These are phyloP conservation scores for Mantis religiosa DNA, from an alignment of 2,888 invertebrate species.

Conservation along the genomic window DNA sequence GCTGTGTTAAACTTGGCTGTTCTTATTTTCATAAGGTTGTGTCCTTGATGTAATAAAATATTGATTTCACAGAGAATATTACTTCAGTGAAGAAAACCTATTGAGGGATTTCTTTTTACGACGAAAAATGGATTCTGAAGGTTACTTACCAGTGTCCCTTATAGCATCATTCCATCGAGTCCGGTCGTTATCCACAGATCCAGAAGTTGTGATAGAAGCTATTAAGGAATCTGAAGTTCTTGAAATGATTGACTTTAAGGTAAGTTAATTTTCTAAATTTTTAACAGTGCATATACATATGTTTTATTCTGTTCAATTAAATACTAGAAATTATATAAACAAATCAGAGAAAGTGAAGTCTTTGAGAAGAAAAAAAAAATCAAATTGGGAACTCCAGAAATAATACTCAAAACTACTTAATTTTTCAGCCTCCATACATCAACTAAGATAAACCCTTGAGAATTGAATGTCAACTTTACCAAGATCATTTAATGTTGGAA, in stretches of 20 bases:
- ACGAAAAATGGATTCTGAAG: constrained; percentile 92
- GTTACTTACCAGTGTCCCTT: constrained; percentile 87
- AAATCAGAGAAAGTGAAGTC: no score
- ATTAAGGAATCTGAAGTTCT: constrained; percentile 81
- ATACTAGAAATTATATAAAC: no score
- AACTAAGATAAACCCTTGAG: no score
- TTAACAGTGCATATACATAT: no score
- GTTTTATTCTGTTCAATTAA: no score
- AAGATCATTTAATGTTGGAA: no score
- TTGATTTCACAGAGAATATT: constrained; percentile 81
- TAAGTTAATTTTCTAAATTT: constrained; percentile 39
- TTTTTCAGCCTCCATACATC: no score
- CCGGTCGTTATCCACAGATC: constrained; percentile 78
- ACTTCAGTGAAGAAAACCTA: constrained; percentile 95
- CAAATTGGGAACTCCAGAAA: no score
- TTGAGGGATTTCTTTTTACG: constrained; percentile 93
- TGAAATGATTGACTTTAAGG: constrained; percentile 71
- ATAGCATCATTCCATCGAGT: constrained; percentile 96
- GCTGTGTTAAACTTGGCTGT: not conserved
- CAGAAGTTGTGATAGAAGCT: constrained; percentile 77
- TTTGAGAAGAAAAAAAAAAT: no score
- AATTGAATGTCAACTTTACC: no score
- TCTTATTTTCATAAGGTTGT: not conserved
- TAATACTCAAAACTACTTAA: no score
- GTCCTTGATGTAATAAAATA: constrained; percentile 17